phyloP scores from a whole-genome alignment of 2,888 invertebrate species.

The Stegana nigrithorax region DNA sequence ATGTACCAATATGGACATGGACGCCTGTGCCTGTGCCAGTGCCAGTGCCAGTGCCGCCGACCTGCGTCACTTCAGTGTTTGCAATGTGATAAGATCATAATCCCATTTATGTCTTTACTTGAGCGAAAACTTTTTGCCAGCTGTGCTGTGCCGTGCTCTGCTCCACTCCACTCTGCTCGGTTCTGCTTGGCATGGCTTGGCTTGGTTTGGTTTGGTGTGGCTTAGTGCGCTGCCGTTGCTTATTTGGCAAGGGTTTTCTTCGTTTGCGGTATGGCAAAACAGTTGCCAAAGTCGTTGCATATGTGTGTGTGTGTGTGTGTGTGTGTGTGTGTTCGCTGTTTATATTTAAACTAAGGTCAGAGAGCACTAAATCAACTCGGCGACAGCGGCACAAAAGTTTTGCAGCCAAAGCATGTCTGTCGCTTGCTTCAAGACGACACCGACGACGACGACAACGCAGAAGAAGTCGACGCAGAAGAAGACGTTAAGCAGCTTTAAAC shows the following conservation, averaged over 20 bases:
- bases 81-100: slow-evolving; percentile 69
- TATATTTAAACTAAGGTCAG: slow-evolving; percentile 68
- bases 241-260: slow-evolving; percentile 16
- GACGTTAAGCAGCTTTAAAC: slow-evolving; percentile 61
- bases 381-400: slow-evolving; percentile 41
- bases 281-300: slow-evolving; percentile 13
- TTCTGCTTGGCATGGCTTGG: no score
- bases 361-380: slow-evolving; percentile 68
- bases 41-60: slow-evolving; percentile 4
- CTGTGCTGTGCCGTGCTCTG: background rate
- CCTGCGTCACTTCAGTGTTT: slow-evolving; percentile 45
- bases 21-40: slow-evolving; percentile 28
- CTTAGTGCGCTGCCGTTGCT: slow-evolving; percentile 8
- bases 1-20: slow-evolving; percentile 49
- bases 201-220: slow-evolving; percentile 27
- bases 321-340: slow-evolving; percentile 46
- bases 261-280: slow-evolving; percentile 17
- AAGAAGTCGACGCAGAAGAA: slow-evolving; percentile 35
- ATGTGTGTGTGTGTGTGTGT: background rate
- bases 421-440: background rate
- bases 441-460: background rate
- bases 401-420: background rate
- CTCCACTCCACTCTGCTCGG: no score
- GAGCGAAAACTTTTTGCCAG: slow-evolving; percentile 46
- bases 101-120: slow-evolving; percentile 68